These are phyloP conservation scores for Paramuricea clavata DNA, from an alignment of 92 coral and sea anemone species.

Conservation along the genomic window DNA sequence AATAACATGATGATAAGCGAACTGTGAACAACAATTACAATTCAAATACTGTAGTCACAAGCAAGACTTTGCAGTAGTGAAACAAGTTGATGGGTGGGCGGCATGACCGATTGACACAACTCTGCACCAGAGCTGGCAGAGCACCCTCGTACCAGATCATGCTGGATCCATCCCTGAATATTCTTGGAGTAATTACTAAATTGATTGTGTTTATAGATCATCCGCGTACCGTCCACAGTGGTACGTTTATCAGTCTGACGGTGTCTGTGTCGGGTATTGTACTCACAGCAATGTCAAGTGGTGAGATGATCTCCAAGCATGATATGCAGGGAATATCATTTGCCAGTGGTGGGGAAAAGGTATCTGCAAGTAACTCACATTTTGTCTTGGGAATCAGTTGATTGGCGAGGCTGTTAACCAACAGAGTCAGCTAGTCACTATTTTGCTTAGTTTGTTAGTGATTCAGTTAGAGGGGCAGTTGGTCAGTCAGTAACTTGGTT, in stretches of 20 bases:
- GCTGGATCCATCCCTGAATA: too few species aligned
- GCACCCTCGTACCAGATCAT: too few species aligned
- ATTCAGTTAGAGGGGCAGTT: background rate
- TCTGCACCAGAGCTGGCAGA: too few species aligned
- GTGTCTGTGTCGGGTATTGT: slow-evolving; percentile 88
- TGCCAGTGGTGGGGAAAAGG: slow-evolving; percentile 99
- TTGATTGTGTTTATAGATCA: slow-evolving; percentile 55
- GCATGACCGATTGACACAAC: too few species aligned
- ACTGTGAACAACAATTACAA: too few species aligned
- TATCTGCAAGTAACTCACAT: slow-evolving; percentile 23
- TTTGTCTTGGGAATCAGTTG: background rate
- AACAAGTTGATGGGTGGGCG: too few species aligned
- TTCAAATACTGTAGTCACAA: too few species aligned
- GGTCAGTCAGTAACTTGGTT: background rate
- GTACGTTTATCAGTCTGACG: slow-evolving; percentile 81
- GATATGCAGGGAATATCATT: slow-evolving; percentile 99
- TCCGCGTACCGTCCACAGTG: slow-evolving; percentile 79
- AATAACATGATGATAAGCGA: too few species aligned
- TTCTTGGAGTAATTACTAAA: background rate
- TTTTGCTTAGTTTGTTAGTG: background rate
- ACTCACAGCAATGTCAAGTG: slow-evolving; percentile 80
- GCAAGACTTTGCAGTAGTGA: too few species aligned
- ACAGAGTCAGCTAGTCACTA: too few species aligned
- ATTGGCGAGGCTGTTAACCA: too few species aligned
- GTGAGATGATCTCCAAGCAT: slow-evolving; percentile 81